These are phyloP conservation scores for Latrodectus hesperus DNA, from an alignment of 2,888 invertebrate species.

Conservation along the genomic window DNA sequence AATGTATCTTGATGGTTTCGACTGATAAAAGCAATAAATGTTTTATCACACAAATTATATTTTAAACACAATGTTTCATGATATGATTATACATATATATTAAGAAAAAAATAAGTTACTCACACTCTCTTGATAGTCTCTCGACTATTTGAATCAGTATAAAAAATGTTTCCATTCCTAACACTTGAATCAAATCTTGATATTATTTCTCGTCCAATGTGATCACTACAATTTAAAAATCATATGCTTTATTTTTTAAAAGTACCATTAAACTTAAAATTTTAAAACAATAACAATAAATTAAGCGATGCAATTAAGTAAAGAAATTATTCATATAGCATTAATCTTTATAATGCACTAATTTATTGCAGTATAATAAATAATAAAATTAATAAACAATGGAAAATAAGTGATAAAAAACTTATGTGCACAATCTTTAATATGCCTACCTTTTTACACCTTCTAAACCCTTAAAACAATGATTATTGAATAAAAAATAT, in stretches of 20 bases:
- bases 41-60: background rate
- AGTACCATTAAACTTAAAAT: background rate
- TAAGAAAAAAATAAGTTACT: slow-evolving; percentile 14
- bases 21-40: slow-evolving; percentile 22
- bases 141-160: slow-evolving; percentile 96
- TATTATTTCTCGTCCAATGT: slow-evolving; percentile 87
- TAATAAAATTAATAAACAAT: background rate
- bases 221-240: slow-evolving; percentile 50
- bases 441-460: background rate
- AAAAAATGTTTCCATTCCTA: slow-evolving; percentile 82
- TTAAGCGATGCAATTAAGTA: background rate
- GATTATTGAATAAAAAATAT: background rate
- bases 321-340: background rate
- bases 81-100: background rate
- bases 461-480: background rate
- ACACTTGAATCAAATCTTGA: slow-evolving; percentile 82
- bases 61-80: too few species aligned
- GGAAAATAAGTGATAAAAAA: too few species aligned
- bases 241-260: background rate
- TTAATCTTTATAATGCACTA: too few species aligned
- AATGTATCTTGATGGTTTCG: slow-evolving; percentile 77
- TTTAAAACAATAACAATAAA: background rate
- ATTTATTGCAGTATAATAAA: background rate
- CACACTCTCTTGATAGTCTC: slow-evolving; percentile 83
- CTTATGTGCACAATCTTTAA: too few species aligned